Conservation (phyloP, 2,113 vertebrate species). For the Pelodiscus sinensis region DNA sequence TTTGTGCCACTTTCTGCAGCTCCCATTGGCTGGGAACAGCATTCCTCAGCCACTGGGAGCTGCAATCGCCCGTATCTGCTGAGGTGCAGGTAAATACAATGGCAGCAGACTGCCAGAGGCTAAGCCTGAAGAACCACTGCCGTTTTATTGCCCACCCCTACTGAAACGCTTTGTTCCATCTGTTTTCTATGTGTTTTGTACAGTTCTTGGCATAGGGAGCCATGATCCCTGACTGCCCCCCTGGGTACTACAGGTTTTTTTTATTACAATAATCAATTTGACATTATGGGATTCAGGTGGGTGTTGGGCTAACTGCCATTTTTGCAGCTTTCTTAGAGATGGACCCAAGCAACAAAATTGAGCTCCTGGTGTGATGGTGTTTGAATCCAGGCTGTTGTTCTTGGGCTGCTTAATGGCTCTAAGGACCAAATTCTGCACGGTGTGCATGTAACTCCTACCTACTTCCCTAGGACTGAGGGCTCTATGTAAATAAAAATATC, state of each 20-base stretch:
- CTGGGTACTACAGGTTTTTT: accelerated
- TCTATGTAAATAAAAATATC: accelerated
- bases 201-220: neutral
- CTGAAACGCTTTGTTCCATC: neutral
- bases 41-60: too few species aligned
- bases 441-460: neutral
- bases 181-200: neutral
- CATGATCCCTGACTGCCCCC: accelerated
- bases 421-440: neutral
- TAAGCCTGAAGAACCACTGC: too few species aligned
- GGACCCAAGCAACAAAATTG: neutral
- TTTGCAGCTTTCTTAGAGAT: neutral
- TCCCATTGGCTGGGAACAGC: too few species aligned
- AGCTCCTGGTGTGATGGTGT: neutral
- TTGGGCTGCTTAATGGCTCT: neutral
- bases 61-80: too few species aligned
- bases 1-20: too few species aligned
- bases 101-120: too few species aligned
- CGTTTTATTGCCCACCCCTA: too few species aligned
- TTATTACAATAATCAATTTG: neutral
- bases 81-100: too few species aligned
- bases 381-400: neutral
- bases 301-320: accelerated
- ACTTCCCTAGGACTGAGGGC: neutral
- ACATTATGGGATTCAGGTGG: accelerated